Conservation (phyloP, 1,140 invertebrate genomes). For the Anagrus nilaparvatae region DNA sequence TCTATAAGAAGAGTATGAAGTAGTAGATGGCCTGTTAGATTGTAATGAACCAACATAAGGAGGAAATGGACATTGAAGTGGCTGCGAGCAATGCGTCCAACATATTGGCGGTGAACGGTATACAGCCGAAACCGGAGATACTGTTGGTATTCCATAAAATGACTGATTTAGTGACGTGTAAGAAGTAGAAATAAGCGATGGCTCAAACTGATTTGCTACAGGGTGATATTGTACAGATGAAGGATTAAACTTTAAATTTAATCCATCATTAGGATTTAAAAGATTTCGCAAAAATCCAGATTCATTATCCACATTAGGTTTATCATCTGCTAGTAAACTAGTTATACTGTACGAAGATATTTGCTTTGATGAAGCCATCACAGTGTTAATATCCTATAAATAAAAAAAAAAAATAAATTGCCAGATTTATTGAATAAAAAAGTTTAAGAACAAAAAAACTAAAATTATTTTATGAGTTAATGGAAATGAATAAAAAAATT, state of each 20-base stretch:
- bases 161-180: conserved; percentile 24
- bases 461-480: too few relatives aligned
- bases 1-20: conserved; percentile 36
- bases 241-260: conserved; percentile 35
- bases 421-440: too few relatives aligned
- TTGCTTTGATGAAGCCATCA: conserved; percentile 42
- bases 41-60: conserved; percentile 35
- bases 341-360: conserved; percentile 68
- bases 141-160: conserved; percentile 36
- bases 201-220: background rate
- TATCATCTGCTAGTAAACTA: conserved; percentile 54
- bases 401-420: too few relatives aligned
- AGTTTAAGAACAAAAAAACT: too few relatives aligned
- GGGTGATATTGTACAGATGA: conserved; percentile 1
- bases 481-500: too few relatives aligned
- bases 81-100: conserved; percentile 46
- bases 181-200: conserved; percentile 1
- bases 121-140: conserved; percentile 37
- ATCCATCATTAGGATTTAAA: conserved; percentile 37
- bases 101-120: conserved; percentile 39
- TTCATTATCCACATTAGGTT: conserved; percentile 22
- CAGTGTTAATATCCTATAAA: too few relatives aligned
- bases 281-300: conserved; percentile 39
- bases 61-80: conserved; percentile 39
- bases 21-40: conserved; percentile 24